Conservation (phyloP, 2,888 invertebrate genomes). For the Trissoscelio sp. region DNA sequence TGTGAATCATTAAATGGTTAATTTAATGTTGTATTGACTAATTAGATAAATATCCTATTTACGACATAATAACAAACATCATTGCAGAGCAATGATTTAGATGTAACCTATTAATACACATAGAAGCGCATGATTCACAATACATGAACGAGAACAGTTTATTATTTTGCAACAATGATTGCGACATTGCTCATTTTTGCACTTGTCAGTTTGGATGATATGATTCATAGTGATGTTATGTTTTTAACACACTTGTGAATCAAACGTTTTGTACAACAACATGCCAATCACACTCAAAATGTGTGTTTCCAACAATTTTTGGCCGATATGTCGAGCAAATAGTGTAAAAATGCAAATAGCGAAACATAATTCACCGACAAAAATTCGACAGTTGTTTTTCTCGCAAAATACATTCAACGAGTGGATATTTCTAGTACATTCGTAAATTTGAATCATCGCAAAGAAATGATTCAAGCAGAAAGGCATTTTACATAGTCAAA, state of each 20-base stretch:
- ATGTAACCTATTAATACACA: conserved; percentile 66
- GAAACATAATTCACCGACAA: neutral
- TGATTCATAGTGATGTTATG: conserved; percentile 67
- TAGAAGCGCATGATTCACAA: conserved; percentile 59
- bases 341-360: conserved; percentile 17
- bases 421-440: conserved; percentile 5
- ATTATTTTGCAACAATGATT: conserved; percentile 70
- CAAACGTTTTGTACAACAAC: conserved; percentile 50
- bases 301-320: conserved; percentile 4
- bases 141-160: conserved; percentile 68
- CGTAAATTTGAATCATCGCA: conserved; percentile 8
- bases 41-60: conserved; percentile 27
- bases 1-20: conserved; percentile 14
- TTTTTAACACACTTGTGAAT: conserved; percentile 55
- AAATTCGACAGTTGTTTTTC: conserved; percentile 3
- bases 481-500: too few species aligned
- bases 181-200: conserved; percentile 67
- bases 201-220: conserved; percentile 60
- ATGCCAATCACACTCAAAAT: conserved; percentile 52
- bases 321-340: neutral
- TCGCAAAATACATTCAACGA: too few species aligned
- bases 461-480: too few species aligned
- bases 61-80: conserved; percentile 27
- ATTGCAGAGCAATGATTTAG: conserved; percentile 38
- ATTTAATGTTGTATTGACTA: conserved; percentile 22